phyloP scores from a whole-genome alignment of 2,797 vertebrate genomes.

The Crocodylus rhombifer region DNA sequence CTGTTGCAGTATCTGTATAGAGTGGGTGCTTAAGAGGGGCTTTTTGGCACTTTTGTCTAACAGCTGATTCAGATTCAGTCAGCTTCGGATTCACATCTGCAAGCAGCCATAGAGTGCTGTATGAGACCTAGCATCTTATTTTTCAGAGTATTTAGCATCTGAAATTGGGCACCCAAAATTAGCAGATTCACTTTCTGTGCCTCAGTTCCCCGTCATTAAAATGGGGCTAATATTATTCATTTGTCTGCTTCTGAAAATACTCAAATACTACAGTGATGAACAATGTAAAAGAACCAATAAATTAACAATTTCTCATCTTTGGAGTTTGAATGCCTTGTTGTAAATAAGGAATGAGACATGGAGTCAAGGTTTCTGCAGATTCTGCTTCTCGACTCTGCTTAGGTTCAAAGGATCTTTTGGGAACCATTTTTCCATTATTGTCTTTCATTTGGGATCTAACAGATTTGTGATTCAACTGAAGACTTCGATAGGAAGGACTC shows the following conservation, averaged over 20 bases:
- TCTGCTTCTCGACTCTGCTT: neutral
- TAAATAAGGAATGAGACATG: neutral
- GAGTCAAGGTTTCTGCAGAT: neutral
- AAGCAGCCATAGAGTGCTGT: no score
- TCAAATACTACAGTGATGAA: rapidly evolving
- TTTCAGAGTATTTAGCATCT: neutral
- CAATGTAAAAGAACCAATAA: neutral
- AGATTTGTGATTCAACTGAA: neutral
- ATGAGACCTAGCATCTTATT: no score
- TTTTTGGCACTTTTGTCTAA: no score
- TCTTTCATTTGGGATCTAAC: neutral
- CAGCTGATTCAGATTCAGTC: no score
- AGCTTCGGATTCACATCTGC: no score
- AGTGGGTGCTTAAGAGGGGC: no score
- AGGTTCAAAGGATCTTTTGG: neutral
- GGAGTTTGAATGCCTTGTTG: neutral
- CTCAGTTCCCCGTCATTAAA: neutral
- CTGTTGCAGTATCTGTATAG: no score
- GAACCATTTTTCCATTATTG: neutral
- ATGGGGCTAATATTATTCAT: neutral
- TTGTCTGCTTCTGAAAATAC: neutral
- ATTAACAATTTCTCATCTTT: neutral
- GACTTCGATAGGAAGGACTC: neutral
- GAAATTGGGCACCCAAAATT: neutral
- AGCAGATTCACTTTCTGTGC: neutral